Evolutionary conservation across 2,888 invertebrate genomes (phyloP).

Genomic region (Callimorpha dominula): DNA sequence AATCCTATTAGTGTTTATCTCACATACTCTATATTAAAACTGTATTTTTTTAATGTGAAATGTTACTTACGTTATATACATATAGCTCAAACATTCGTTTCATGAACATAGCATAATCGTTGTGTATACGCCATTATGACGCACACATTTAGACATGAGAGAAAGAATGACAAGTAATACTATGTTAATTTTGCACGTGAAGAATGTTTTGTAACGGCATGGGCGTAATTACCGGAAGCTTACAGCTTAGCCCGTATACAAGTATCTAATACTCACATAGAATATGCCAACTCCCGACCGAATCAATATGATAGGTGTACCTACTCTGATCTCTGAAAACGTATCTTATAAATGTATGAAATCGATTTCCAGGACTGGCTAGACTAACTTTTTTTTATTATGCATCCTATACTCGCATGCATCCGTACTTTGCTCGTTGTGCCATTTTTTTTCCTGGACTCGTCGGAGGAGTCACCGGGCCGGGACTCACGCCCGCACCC

Average conservation of each 20-base stretch:
- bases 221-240: constrained; percentile 17
- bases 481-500: constrained; percentile 77
- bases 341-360: constrained; percentile 9
- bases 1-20: background rate
- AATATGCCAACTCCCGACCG: constrained; percentile 44
- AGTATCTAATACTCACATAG: constrained; percentile 11
- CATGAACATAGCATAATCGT: no score
- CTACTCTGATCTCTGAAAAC: background rate
- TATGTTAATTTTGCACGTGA: constrained; percentile 24
- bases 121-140: background rate
- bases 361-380: constrained; percentile 79
- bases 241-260: constrained; percentile 22
- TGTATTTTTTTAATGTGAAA: background rate
- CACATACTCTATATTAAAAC: background rate
- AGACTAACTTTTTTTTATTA: constrained; percentile 73
- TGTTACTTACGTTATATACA: background rate
- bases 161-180: background rate
- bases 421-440: constrained; percentile 81
- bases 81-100: background rate
- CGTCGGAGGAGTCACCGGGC: constrained; percentile 60
- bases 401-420: constrained; percentile 60
- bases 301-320: background rate
- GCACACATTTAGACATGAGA: background rate
- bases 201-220: constrained; percentile 30
- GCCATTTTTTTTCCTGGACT: constrained; percentile 76